Base-by-base conservation (phyloP, 2,113 vertebrate species). In the Dicaeum eximium region DNA sequence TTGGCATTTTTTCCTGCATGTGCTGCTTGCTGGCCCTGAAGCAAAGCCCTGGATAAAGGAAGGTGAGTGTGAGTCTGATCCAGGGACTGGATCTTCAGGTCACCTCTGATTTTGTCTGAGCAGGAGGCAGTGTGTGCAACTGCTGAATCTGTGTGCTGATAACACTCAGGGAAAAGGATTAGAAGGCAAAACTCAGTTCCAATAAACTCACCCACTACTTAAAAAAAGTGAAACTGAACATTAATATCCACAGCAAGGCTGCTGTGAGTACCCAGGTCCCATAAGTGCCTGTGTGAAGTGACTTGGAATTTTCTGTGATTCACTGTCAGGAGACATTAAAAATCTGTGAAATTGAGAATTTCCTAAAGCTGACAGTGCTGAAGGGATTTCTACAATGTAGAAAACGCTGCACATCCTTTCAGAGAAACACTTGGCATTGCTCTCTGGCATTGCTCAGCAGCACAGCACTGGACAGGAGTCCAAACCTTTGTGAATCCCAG, bases 391-490 rank as follows among this genome's bases (percentile, higher is more conserved):
- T 86, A 35, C 23, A 48, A 45, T 7, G 0, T 4, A 35, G n/a
- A n/a, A n/a, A n/a, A n/a, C n/a, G 45, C 19, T 79, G 25, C 27
- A 48, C 45, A 58, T 13, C 11, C 8, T n/a, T 54, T 47, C 8
- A 48, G n/a, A 47, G 2, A 33, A 87, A 37, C 3, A 1, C 1
- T 3, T 15, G 53, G 30, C n/a, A 38, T 2, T 1, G 3, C 65
- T 75, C 44, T 18, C 21, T 10, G 56, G 21, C 16, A n/a, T n/a
- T n/a, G n/a, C n/a, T n/a, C 65, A 82, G 65, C 42, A 92, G 86
- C 47, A 75, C 48, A 85, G 64, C 58, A 8, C 22, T 58, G 66
- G 48, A 80, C 71, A 73, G 40, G 33, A 85, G 31, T 24, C 37
- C 61, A 75, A 53, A 69, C 22, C 40, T 74, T 33, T 37, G 30